Conservation (phyloP, 64 coral and sea anemone species). For the Montipora sp. region DNA sequence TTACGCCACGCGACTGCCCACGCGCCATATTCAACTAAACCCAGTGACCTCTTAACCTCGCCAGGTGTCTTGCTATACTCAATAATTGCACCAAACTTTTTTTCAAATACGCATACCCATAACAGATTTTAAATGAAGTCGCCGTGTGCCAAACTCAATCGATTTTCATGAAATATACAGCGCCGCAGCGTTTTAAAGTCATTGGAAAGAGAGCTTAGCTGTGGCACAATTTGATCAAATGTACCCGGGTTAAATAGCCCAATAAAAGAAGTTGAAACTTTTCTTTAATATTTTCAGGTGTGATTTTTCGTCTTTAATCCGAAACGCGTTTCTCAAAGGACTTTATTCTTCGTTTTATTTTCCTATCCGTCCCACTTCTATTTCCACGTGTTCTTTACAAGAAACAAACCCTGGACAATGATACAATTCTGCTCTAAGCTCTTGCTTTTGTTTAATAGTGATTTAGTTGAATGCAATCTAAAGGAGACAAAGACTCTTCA, state of each 20-base stretch:
- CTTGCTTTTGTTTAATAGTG: slow-evolving; percentile 23
- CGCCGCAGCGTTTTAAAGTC: slow-evolving; percentile 51
- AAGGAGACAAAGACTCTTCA: slow-evolving; percentile 50
- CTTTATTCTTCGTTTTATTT: not conserved
- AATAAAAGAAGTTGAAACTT: slow-evolving; percentile 33
- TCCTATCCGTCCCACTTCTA: not conserved
- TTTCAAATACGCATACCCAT: slow-evolving; percentile 53
- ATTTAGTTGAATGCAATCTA: slow-evolving; percentile 53
- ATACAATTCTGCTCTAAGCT: slow-evolving; percentile 42
- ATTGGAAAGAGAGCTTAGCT: slow-evolving; percentile 4
- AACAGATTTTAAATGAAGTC: slow-evolving; percentile 70
- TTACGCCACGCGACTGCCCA: slow-evolving; percentile 84
- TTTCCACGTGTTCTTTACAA: slow-evolving; percentile 32
- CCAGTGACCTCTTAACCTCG: slow-evolving; percentile 48
- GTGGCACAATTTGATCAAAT: not conserved
- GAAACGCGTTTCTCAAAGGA: slow-evolving; percentile 16
- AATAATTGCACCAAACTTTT: slow-evolving; percentile 55
- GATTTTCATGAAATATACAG: slow-evolving; percentile 62
- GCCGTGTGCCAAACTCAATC: slow-evolving; percentile 63
- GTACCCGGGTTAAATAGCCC: not conserved
- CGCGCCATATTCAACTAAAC: slow-evolving; percentile 72
- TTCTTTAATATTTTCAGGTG: not conserved
- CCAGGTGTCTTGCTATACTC: slow-evolving; percentile 65
- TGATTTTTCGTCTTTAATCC: not conserved
- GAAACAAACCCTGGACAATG: slow-evolving; percentile 32